phyloP scores from a whole-genome alignment of 2,113 vertebrate genomes.

The Lycocorax pyrrhopterus region DNA sequence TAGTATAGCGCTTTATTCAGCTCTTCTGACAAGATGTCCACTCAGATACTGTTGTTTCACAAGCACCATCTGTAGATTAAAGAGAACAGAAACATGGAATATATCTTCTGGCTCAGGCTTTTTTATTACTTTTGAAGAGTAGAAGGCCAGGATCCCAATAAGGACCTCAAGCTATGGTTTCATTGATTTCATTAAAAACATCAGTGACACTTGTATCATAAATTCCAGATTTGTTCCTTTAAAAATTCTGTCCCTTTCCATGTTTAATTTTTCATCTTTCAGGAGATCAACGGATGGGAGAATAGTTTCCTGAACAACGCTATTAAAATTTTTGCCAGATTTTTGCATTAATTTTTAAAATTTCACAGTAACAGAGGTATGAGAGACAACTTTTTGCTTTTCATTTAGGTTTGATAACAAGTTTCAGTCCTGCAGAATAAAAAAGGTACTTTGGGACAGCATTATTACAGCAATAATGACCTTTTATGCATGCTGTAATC shows the following conservation, averaged over 20 bases:
- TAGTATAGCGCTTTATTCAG: neutral
- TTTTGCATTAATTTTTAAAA: neutral
- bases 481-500: neutral
- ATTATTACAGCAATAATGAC: slow-evolving; percentile 4
- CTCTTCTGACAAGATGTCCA: neutral
- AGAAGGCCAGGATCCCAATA: neutral
- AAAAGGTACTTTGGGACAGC: neutral
- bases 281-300: neutral
- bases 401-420: neutral
- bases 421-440: neutral
- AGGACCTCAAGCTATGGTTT: neutral
- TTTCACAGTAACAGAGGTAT: neutral
- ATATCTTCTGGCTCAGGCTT: neutral
- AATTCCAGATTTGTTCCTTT: neutral
- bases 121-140: neutral
- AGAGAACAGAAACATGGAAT: neutral
- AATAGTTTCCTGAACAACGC: neutral
- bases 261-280: neutral
- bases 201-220: neutral
- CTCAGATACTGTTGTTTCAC: neutral
- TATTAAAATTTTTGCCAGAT: neutral
- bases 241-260: neutral
- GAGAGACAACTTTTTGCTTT: neutral
- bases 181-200: neutral
- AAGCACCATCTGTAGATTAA: neutral